phyloP scores from a whole-genome alignment of 2,888 invertebrate genomes.

The Amblyjoppa proteus region DNA sequence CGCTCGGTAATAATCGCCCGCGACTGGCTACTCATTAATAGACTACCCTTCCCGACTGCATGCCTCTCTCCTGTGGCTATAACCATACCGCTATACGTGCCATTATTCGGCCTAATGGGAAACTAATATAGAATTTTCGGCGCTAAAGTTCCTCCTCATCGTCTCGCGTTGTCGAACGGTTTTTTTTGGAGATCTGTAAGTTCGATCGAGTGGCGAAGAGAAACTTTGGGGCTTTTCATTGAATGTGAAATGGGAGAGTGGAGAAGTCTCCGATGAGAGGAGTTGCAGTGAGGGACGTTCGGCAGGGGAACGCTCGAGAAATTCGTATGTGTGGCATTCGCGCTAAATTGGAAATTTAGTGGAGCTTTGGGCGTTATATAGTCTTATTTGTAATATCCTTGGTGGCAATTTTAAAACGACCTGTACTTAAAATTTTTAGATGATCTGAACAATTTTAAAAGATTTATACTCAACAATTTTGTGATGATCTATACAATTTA shows the following conservation, averaged over 20 bases:
- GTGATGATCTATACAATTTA: no score
- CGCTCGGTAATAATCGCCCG: slow-evolving; percentile 48
- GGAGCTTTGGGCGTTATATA: no score
- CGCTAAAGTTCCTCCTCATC: slow-evolving; percentile 24
- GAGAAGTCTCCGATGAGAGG: neutral
- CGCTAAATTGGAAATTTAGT: no score
- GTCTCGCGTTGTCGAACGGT: neutral
- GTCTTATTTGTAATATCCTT: no score
- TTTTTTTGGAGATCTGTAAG: neutral
- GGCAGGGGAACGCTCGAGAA: no score
- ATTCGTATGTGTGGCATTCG: no score
- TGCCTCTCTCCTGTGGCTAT: slow-evolving; percentile 8
- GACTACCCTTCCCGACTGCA: slow-evolving; percentile 59
- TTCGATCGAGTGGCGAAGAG: neutral
- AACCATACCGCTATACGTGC: slow-evolving; percentile 29
- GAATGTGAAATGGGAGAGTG: neutral
- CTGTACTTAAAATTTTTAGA: no score
- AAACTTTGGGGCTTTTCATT: neutral
- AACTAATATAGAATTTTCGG: slow-evolving; percentile 49
- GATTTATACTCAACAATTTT: no score
- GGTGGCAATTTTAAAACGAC: no score
- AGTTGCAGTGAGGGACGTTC: no score
- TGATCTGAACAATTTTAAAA: no score
- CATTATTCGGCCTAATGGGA: slow-evolving; percentile 49
- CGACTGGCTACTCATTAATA: slow-evolving; percentile 75